phyloP scores from a whole-genome alignment of 2,888 invertebrate genomes.

The Melanchra persicariae region DNA sequence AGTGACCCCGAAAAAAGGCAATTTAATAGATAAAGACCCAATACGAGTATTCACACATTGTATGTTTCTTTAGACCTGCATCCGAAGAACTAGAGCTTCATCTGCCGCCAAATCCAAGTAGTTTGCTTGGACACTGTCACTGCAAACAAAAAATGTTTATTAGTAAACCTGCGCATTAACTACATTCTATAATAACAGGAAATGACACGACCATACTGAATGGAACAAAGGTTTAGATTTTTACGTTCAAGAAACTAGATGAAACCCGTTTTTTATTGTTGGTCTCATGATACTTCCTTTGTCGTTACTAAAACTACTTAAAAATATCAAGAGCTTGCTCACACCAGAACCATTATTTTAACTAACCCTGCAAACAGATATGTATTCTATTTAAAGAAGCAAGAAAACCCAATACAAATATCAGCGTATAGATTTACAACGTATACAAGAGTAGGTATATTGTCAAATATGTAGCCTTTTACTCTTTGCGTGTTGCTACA shows the following conservation, averaged over 20 bases:
- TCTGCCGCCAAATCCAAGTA: slow-evolving; percentile 83
- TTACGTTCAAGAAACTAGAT: neutral
- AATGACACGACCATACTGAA: neutral
- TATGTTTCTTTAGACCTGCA: slow-evolving; percentile 77
- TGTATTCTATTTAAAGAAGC: neutral
- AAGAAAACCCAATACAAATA: slow-evolving; percentile 5
- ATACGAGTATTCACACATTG: neutral
- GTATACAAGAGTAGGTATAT: neutral
- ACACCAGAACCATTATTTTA: neutral
- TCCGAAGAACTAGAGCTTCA: slow-evolving; percentile 86
- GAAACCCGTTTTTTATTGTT: neutral
- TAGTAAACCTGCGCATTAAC: neutral
- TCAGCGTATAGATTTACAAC: neutral
- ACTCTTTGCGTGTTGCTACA: neutral
- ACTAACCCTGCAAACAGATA: neutral
- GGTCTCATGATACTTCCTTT: neutral
- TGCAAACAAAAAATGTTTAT: slow-evolving; percentile 73
- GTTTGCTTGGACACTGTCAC: slow-evolving; percentile 82
- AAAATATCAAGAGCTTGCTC: neutral
- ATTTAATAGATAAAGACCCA: too few relatives aligned
- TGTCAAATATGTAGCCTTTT: neutral
- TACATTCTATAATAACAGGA: too few relatives aligned
- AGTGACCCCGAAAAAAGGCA: too few relatives aligned
- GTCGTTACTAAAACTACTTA: neutral
- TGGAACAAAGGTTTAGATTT: neutral